phyloP scores from a whole-genome alignment of 2,888 invertebrate genomes.

The Drosophila falleni region DNA sequence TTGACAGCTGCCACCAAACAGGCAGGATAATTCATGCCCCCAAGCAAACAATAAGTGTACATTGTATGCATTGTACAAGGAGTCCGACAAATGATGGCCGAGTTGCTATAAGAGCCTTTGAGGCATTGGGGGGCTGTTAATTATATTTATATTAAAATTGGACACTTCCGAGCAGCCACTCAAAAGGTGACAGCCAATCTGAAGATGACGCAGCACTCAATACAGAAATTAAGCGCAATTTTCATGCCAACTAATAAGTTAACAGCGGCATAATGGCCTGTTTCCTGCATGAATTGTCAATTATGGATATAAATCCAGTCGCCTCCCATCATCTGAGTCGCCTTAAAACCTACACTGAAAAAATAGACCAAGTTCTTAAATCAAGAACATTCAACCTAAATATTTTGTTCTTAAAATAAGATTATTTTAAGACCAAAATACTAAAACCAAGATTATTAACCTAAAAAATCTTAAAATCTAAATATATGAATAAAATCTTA shows the following conservation, averaged over 20 bases:
- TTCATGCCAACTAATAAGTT: constrained; percentile 80
- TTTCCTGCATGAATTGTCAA: constrained; percentile 84
- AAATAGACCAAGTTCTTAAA: too few relatives aligned
- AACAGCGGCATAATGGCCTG: constrained; percentile 82
- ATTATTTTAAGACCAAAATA: too few relatives aligned
- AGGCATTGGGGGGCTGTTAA: constrained; percentile 48
- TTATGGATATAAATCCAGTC: constrained; percentile 45
- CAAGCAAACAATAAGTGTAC: constrained; percentile 14
- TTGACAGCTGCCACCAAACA: constrained; percentile 7
- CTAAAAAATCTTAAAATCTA: too few relatives aligned
- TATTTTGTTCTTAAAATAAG: too few relatives aligned
- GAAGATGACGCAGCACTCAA: constrained; percentile 64
- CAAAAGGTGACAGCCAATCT: constrained; percentile 65
- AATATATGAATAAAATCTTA: too few relatives aligned
- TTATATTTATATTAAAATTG: constrained; percentile 70
- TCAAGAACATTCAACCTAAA: too few relatives aligned
- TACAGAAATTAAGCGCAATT: constrained; percentile 61
- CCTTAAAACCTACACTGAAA: too few relatives aligned
- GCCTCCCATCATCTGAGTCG: neutral
- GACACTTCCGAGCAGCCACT: constrained; percentile 69
- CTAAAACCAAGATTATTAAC: too few relatives aligned
- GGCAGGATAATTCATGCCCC: constrained; percentile 20
- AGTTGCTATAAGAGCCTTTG: neutral
- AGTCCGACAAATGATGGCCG: neutral
- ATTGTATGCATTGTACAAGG: neutral